phyloP scores from a whole-genome alignment of 2,888 invertebrate species.

The Laothoe populi region DNA sequence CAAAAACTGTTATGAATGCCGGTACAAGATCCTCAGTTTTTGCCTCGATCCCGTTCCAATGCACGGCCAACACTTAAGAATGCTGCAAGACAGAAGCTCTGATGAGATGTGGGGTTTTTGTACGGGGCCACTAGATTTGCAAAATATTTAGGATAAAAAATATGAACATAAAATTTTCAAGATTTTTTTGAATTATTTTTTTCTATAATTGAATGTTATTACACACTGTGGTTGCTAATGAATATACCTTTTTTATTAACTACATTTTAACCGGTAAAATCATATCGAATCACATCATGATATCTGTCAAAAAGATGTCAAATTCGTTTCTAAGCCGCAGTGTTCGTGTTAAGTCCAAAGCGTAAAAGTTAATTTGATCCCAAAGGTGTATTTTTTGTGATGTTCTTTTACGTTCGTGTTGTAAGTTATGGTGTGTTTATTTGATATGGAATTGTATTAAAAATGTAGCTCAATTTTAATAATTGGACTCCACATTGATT shows the following conservation, averaged over 20 bases:
- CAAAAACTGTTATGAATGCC: conserved; percentile 77
- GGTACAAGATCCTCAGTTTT: conserved; percentile 63
- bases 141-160: neutral
- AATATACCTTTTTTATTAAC: too few relatives aligned
- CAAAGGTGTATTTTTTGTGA: neutral
- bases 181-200: too few relatives aligned
- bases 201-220: too few relatives aligned
- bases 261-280: too few relatives aligned
- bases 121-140: conserved; percentile 40
- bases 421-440: neutral
- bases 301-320: conserved; percentile 4
- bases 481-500: neutral
- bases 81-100: conserved; percentile 53
- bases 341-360: neutral
- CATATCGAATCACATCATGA: neutral
- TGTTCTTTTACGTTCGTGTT: neutral
- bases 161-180: too few relatives aligned
- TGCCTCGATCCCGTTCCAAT: conserved; percentile 69
- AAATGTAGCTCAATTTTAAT: neutral
- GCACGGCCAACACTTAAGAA: conserved; percentile 61
- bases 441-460: neutral
- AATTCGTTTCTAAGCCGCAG: neutral
- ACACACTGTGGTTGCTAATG: too few relatives aligned
- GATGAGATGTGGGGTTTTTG: conserved; percentile 40
- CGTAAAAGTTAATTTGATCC: neutral